These are phyloP conservation scores for Agrilus biguttatus DNA, from an alignment of 2,888 invertebrate genomes.

Conservation along the genomic window DNA sequence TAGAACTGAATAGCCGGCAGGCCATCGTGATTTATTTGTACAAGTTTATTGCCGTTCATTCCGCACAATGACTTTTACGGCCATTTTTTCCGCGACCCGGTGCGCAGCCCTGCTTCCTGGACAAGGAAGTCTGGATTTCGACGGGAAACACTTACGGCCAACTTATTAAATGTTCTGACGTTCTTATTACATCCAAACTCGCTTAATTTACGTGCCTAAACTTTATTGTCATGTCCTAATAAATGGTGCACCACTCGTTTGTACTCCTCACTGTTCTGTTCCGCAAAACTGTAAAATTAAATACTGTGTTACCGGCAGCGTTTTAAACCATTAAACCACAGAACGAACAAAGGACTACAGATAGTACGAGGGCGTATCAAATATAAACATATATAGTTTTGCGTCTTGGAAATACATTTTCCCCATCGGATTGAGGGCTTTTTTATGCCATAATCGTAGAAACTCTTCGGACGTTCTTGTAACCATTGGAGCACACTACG, in stretches of 20 bases:
- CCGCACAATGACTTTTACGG: slow-evolving; percentile 28
- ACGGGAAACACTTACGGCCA: background rate
- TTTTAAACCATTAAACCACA: too few relatives aligned
- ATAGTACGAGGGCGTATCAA: too few relatives aligned
- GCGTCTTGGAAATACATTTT: too few relatives aligned
- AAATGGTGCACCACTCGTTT: background rate
- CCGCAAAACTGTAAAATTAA: too few relatives aligned
- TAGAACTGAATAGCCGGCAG: slow-evolving; percentile 1
- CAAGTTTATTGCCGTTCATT: slow-evolving; percentile 28
- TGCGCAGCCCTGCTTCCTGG: background rate
- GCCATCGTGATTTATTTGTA: slow-evolving; percentile 25
- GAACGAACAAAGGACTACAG: too few relatives aligned
- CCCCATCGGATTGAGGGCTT: too few relatives aligned
- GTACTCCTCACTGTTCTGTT: too few relatives aligned
- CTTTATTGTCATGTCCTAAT: background rate
- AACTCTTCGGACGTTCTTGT: too few relatives aligned
- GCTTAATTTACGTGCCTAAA: background rate
- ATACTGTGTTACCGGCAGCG: too few relatives aligned
- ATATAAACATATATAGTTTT: too few relatives aligned
- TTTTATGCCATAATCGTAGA: too few relatives aligned
- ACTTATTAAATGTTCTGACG: slow-evolving; percentile 1
- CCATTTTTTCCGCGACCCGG: slow-evolving; percentile 18
- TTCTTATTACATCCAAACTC: slow-evolving; percentile 1
- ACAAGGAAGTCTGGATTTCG: background rate
- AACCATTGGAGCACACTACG: too few relatives aligned